phyloP scores from a whole-genome alignment of 1,140 invertebrate genomes.

The Argopecten irradians region DNA sequence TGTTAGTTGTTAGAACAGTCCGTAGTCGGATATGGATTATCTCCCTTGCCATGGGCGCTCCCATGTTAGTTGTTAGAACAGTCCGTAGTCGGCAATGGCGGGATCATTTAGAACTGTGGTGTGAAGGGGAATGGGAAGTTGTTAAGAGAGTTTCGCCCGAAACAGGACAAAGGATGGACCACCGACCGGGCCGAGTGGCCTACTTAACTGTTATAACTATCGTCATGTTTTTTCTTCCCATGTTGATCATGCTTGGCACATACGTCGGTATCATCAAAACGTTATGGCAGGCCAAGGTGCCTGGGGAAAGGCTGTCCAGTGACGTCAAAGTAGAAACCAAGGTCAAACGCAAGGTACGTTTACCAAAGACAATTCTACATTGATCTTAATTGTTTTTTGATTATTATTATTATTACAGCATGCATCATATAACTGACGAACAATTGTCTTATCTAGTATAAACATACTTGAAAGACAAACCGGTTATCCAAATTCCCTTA shows the following conservation, averaged over 20 bases:
- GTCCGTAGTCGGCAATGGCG: constrained; percentile 64
- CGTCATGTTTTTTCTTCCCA: constrained; percentile 79
- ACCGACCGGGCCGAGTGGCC: constrained; percentile 57
- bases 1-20: constrained; percentile 69
- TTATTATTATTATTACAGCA: too few species aligned
- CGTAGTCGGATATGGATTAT: constrained; percentile 78
- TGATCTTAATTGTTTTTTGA: too few species aligned
- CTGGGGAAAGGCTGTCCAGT: constrained; percentile 66
- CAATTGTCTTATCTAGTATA: neutral
- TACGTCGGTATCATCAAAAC: constrained; percentile 78
- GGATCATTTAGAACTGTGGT: constrained; percentile 73
- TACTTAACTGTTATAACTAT: constrained; percentile 78
- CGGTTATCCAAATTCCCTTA: too few species aligned
- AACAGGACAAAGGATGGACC: constrained; percentile 38
- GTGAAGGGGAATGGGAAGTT: constrained; percentile 72
- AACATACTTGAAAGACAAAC: neutral
- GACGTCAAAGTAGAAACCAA: constrained; percentile 70
- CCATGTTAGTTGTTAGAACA: constrained; percentile 72
- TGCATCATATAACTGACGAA: neutral
- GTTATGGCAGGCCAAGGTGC: constrained; percentile 69
- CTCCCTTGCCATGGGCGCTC: constrained; percentile 74
- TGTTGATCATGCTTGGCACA: constrained; percentile 77
- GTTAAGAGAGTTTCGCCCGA: constrained; percentile 38
- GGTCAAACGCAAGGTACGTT: constrained; percentile 70
- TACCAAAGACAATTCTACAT: too few species aligned